Percentiles rank a stretch among this genome's conserved stretches.
phyloP scores from a whole-genome alignment of 1,140 invertebrate genomes.

The Octopus sinensis region DNA sequence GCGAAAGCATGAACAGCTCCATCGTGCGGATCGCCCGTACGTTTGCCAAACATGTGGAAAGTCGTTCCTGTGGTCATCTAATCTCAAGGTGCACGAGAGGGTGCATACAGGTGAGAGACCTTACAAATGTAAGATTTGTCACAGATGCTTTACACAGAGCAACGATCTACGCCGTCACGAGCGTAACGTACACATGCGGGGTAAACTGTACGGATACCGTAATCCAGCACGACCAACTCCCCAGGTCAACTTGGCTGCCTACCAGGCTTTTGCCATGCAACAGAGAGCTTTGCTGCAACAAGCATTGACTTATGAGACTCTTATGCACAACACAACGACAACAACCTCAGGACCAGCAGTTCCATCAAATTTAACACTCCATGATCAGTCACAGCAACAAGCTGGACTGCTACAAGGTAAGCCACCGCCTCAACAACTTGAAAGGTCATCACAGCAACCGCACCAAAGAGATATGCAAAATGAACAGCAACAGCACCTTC shows the following conservation, averaged over 20 bases:
- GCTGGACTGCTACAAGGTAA: neutral
- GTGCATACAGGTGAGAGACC: constrained; percentile 52
- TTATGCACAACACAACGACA: constrained; percentile 40
- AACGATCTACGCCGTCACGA: constrained; percentile 52
- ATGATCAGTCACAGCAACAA: constrained; percentile 17
- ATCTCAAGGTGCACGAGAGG: constrained; percentile 51
- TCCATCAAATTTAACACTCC: constrained; percentile 1
- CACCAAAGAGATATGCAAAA: constrained; percentile 11
- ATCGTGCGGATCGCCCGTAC: constrained; percentile 53
- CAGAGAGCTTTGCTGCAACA: constrained; percentile 49
- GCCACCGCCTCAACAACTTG: constrained; percentile 12
- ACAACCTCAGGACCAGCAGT: constrained; percentile 17
- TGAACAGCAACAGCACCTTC: neutral
- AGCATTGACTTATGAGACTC: constrained; percentile 46
- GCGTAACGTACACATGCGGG: constrained; percentile 52
- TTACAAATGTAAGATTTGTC: constrained; percentile 54
- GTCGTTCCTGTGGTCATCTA: constrained; percentile 51
- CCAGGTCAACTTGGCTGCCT: constrained; percentile 47
- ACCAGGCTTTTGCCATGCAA: constrained; percentile 51
- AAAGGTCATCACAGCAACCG: neutral
- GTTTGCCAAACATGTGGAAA: constrained; percentile 55
- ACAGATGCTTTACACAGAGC: constrained; percentile 51
- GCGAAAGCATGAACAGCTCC: constrained; percentile 53
- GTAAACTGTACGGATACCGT: constrained; percentile 45
- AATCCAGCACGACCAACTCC: constrained; percentile 21